phyloP scores from a whole-genome alignment of 1,140 invertebrate species.

The Scaptomyza graminum region DNA sequence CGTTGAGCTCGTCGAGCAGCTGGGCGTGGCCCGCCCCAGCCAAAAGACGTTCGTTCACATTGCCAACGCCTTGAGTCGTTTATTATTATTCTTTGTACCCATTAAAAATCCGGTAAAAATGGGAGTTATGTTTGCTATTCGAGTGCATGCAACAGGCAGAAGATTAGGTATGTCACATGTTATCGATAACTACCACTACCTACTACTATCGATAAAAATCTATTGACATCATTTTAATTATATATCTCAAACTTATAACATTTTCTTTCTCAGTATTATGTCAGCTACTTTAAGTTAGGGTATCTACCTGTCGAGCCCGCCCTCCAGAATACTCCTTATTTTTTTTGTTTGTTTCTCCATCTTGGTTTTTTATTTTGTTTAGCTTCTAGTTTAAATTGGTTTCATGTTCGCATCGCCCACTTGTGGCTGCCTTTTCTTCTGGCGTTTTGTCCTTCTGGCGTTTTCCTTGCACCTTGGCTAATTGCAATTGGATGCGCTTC shows the following conservation, averaged over 20 bases:
- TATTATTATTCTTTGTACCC: constrained; percentile 19
- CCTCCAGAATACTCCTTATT: neutral
- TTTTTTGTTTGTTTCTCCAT: neutral
- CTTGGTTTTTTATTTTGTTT: constrained; percentile 19
- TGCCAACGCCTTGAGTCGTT: constrained; percentile 34
- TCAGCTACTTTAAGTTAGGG: neutral
- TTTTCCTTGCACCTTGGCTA: constrained; percentile 71
- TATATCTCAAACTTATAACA: too few species aligned
- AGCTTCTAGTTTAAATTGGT: constrained; percentile 60
- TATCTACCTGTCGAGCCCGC: neutral
- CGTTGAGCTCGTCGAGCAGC: constrained; percentile 42
- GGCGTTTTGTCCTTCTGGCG: constrained; percentile 15
- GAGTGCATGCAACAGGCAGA: too few species aligned
- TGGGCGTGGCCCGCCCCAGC: constrained; percentile 55
- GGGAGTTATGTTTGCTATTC: neutral
- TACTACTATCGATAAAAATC: too few species aligned
- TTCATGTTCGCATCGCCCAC: constrained; percentile 56
- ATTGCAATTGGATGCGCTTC: constrained; percentile 65
- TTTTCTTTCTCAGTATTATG: neutral
- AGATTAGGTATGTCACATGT: too few species aligned
- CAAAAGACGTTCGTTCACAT: constrained; percentile 5
- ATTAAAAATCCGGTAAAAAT: neutral
- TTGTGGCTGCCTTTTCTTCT: constrained; percentile 8
- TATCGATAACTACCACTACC: too few species aligned
- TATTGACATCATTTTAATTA: too few species aligned